phyloP scores from a whole-genome alignment of 2,113 vertebrate genomes.

The Stegostoma tigrinum region DNA sequence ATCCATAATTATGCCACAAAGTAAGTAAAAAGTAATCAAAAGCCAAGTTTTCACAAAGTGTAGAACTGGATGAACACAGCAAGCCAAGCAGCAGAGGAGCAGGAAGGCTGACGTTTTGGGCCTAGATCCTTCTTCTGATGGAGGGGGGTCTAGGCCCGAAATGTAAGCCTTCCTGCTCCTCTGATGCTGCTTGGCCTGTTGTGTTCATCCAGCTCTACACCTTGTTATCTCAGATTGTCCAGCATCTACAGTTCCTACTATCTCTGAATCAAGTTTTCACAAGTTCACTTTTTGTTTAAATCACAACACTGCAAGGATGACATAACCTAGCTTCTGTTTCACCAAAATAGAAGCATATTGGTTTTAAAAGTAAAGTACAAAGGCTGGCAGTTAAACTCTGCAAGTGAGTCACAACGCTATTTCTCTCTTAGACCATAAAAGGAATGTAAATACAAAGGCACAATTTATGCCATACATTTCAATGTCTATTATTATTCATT shows the following conservation, averaged over 20 bases:
- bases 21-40: not conserved
- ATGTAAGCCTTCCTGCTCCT: too few species aligned
- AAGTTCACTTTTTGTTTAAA: not conserved
- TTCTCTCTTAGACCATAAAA: not conserved
- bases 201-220: too few species aligned
- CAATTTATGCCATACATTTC: not conserved
- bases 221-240: too few species aligned
- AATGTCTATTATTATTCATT: not conserved
- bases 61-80: too few species aligned
- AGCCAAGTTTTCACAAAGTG: not conserved
- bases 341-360: not conserved
- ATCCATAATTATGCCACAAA: not conserved
- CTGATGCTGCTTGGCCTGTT: too few species aligned
- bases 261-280: not conserved
- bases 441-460: constrained; percentile 14
- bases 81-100: too few species aligned
- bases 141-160: too few species aligned
- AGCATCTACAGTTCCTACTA: too few species aligned
- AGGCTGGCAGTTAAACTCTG: not conserved
- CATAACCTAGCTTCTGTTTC: not conserved
- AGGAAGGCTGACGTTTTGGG: too few species aligned
- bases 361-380: not conserved
- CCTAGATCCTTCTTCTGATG: too few species aligned
- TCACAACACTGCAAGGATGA: not conserved
- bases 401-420: not conserved